Conservation (phyloP, 2,888 invertebrate species). For the Microchrysa polita region DNA sequence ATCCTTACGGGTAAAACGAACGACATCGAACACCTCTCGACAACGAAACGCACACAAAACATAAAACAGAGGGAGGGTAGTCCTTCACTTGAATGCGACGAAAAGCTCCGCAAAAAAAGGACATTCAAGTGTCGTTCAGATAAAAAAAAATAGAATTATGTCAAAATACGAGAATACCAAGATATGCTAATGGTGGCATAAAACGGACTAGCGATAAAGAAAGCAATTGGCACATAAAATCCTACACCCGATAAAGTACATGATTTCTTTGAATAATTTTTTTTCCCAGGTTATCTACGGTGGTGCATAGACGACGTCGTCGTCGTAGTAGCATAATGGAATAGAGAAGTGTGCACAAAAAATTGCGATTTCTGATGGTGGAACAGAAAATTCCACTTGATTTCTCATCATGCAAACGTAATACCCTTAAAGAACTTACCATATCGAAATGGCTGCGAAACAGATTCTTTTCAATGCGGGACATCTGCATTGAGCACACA, state of each 20-base stretch:
- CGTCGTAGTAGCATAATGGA: no score
- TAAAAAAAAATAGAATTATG: constrained; percentile 44
- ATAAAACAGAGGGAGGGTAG: constrained; percentile 6
- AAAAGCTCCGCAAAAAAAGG: neutral
- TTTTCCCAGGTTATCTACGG: constrained; percentile 32
- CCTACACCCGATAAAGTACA: constrained; percentile 48
- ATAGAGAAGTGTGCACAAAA: no score
- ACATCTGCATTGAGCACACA: constrained; percentile 8
- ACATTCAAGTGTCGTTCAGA: neutral
- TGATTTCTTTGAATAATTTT: constrained; percentile 50
- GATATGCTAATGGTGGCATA: constrained; percentile 51
- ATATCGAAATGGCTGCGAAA: constrained; percentile 12
- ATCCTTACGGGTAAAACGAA: constrained; percentile 22
- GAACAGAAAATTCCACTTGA: neutral
- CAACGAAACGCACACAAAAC: constrained; percentile 28
- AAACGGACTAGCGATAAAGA: constrained; percentile 49
- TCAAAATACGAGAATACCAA: constrained; percentile 42
- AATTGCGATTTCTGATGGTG: no score
- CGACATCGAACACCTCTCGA: constrained; percentile 33
- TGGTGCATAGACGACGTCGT: no score
- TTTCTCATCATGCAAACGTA: neutral
- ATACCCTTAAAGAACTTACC: constrained; percentile 16
- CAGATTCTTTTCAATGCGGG: constrained; percentile 22
- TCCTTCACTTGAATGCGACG: no score
- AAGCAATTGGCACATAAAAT: constrained; percentile 52